A percentile compares a stretch with the other conserved stretches of the same genome.
These are phyloP conservation scores for Hippoglossus stenolepis DNA, from an alignment of 2,113 vertebrate genomes.

Conservation along the genomic window DNA sequence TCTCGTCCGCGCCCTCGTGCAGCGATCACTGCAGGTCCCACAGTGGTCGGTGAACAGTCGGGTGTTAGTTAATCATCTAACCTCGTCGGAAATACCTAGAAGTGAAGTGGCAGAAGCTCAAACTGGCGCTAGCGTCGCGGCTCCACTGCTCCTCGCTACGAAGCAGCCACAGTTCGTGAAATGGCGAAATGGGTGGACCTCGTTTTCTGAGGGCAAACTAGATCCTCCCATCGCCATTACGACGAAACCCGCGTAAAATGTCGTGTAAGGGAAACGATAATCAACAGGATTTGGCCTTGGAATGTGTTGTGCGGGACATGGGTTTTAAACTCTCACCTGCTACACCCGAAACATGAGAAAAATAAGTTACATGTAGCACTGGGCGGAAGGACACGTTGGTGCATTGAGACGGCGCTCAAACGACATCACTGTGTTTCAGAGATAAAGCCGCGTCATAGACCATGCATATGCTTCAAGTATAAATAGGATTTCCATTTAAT, in stretches of 20 bases:
- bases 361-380: neutral
- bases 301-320: no score
- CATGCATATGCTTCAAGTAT: no score
- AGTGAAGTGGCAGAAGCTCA: neutral
- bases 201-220: conserved; percentile 75
- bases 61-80: neutral
- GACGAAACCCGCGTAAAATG: neutral
- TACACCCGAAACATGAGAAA: neutral
- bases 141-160: conserved; percentile 49
- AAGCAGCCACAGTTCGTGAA: conserved; percentile 69
- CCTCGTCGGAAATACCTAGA: neutral
- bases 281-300: neutral
- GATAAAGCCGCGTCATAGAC: neutral
- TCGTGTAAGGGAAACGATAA: neutral
- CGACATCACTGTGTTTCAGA: neutral
- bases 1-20: fast-evolving
- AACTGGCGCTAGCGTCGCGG: neutral
- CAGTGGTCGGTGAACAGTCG: no score
- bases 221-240: conserved; percentile 37
- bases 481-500: neutral
- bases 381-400: conserved; percentile 68
- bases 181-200: conserved; percentile 83
- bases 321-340: neutral
- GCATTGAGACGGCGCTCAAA: conserved; percentile 46
- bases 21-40: neutral